Percentiles rank a stretch among this genome's conserved stretches.
Conservation (phyloP, 2,797 vertebrate genomes). For the Cheirogaleus major region DNA sequence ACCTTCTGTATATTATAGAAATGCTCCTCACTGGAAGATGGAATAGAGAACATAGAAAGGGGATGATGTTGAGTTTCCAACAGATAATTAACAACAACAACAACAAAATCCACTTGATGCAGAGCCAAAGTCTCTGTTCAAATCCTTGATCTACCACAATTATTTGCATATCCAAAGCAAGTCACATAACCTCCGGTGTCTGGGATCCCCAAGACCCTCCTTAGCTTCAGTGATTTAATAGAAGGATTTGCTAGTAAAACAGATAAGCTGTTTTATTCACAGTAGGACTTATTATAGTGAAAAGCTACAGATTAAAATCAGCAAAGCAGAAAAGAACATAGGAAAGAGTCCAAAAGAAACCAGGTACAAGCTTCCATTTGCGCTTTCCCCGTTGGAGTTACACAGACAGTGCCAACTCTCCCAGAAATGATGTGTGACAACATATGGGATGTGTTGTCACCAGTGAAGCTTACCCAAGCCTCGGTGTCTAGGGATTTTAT, state of each 20-base stretch:
- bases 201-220: background rate
- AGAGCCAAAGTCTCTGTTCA: background rate
- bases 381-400: background rate
- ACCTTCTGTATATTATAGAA: background rate
- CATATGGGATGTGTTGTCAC: background rate
- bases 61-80: background rate
- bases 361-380: background rate
- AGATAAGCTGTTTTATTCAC: background rate
- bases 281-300: background rate
- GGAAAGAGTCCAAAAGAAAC: background rate
- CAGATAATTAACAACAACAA: background rate
- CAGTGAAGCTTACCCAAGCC: background rate
- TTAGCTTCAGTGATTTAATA: background rate
- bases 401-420: background rate
- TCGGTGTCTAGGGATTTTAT: background rate
- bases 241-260: background rate
- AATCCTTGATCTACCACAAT: background rate
- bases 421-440: background rate
- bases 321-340: background rate
- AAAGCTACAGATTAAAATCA: background rate
- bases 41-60: background rate
- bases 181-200: background rate
- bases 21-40: background rate
- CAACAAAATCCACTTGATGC: background rate
- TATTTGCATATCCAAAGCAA: background rate